Conservation (phyloP, 2,113 vertebrate species). For the Microcebus ravelobensis region DNA sequence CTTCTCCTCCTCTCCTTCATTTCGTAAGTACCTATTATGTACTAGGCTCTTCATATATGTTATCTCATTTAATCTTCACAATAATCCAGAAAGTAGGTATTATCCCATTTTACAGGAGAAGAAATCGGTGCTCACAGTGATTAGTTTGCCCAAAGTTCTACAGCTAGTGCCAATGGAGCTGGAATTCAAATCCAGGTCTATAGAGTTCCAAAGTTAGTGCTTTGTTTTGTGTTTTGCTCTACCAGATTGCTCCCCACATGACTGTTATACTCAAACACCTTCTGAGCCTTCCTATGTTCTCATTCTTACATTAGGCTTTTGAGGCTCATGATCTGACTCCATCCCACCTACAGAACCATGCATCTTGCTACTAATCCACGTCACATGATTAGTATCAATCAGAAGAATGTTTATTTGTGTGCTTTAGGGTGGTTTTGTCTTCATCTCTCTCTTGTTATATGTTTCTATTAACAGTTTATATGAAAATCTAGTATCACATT, state of each 20-base stretch:
- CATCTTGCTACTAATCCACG: neutral
- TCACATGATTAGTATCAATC: neutral
- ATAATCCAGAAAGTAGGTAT: neutral
- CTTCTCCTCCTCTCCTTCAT: neutral
- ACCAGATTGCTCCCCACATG: neutral
- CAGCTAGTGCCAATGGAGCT: neutral
- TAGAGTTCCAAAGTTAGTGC: neutral
- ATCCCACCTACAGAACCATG: neutral
- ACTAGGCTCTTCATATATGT: neutral
- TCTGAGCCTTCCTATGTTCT: neutral
- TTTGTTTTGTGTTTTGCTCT: neutral
- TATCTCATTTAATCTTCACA: neutral
- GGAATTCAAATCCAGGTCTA: neutral
- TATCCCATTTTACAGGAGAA: constrained; percentile 15
- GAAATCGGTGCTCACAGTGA: neutral
- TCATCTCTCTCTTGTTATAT: neutral
- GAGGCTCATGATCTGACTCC: neutral
- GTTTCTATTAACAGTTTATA: neutral
- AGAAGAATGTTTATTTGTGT: neutral
- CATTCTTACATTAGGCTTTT: neutral
- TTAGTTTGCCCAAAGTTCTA: neutral
- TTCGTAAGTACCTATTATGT: neutral
- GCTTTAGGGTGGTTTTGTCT: neutral
- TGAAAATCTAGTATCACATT: neutral
- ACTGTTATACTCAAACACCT: neutral